Percentiles rank a stretch among this genome's conserved stretches.
Conservation (phyloP, 1,140 invertebrate genomes). For the Episyrphus balteatus region DNA sequence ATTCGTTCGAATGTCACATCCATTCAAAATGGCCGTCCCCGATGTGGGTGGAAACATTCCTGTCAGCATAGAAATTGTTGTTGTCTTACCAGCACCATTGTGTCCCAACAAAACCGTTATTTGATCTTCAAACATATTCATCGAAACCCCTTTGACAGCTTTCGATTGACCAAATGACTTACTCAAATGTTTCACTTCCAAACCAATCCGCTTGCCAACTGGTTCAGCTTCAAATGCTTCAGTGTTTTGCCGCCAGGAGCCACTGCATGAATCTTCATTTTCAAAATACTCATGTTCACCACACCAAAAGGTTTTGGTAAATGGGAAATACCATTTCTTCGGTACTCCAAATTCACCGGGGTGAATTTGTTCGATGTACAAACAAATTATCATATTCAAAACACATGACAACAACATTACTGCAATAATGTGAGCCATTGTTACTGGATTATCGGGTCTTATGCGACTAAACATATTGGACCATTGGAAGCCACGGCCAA, state of each 20-base stretch:
- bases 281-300: background rate
- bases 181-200: conserved; percentile 33
- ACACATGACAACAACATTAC: conserved; percentile 48
- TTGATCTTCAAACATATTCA: conserved; percentile 59
- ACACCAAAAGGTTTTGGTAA: conserved; percentile 44
- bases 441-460: conserved; percentile 54
- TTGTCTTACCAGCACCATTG: conserved; percentile 48
- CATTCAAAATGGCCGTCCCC: conserved; percentile 56
- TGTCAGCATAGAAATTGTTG: conserved; percentile 58
- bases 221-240: conserved; percentile 2
- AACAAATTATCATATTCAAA: conserved; percentile 50
- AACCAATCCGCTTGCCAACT: background rate
- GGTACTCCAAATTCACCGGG: conserved; percentile 54
- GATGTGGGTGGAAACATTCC: conserved; percentile 58
- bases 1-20: conserved; percentile 50
- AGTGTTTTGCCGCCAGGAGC: background rate
- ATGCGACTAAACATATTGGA: conserved; percentile 47
- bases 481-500: conserved; percentile 44
- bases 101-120: conserved; percentile 67
- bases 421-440: conserved; percentile 37
- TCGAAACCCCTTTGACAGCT: conserved; percentile 57
- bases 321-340: conserved; percentile 58
- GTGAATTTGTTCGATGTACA: conserved; percentile 60
- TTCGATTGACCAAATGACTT: conserved; percentile 39
- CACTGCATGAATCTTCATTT: background rate